Conservation (phyloP, 2,888 invertebrate genomes). For the Imbricaverruca yamaguchii region DNA sequence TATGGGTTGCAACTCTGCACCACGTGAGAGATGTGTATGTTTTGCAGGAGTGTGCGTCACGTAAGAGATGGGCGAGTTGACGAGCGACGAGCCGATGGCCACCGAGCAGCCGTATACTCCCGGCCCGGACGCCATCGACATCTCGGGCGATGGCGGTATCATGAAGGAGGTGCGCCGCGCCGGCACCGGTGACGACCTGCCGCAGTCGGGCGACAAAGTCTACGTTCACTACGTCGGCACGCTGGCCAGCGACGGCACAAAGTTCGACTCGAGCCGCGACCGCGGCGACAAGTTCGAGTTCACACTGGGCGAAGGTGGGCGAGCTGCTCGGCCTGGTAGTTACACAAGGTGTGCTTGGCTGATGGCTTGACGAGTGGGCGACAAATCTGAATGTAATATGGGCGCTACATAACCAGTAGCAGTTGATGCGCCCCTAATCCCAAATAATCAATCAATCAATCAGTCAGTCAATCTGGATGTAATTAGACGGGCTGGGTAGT, state of each 20-base stretch:
- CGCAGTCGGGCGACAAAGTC: conserved; percentile 61
- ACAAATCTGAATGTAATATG: too few species aligned
- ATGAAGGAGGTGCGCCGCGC: conserved; percentile 66
- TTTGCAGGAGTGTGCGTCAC: too few species aligned
- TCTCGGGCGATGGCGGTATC: conserved; percentile 58
- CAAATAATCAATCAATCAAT: too few species aligned
- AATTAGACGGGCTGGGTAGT: too few species aligned
- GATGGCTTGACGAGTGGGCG: too few species aligned
- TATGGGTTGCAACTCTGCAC: too few species aligned
- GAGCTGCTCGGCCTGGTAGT: too few species aligned
- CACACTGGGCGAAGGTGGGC: conserved; percentile 69
- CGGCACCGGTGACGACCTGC: conserved; percentile 65
- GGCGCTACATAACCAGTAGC: too few species aligned
- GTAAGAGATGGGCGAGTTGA: background rate
- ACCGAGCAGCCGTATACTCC: background rate
- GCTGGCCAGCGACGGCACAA: conserved; percentile 67
- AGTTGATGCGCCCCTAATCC: too few species aligned
- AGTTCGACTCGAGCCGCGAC: conserved; percentile 86
- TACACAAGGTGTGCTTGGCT: too few species aligned
- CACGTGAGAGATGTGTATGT: too few species aligned
- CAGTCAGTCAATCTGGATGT: too few species aligned
- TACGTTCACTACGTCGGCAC: conserved; percentile 85
- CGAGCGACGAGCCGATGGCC: background rate
- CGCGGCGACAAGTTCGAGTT: conserved; percentile 79
- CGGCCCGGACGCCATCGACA: conserved; percentile 9